Conservation (phyloP, 2,113 vertebrate genomes). For the Tricholaema leucomelas region DNA sequence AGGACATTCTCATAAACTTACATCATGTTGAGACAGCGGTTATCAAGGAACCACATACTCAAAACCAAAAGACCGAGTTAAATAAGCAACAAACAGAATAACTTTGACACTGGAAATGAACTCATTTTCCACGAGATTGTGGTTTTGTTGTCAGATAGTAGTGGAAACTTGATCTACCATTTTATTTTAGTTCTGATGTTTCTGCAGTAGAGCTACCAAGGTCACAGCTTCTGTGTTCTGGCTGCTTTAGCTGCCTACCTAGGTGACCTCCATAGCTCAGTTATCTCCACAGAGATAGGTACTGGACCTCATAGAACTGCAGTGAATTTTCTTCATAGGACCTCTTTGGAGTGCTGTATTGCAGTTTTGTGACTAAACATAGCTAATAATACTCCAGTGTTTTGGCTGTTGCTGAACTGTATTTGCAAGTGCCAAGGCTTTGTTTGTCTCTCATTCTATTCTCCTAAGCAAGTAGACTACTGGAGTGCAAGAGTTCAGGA, state of each 20-base stretch:
- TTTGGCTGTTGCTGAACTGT: background rate
- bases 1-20: background rate
- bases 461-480: background rate
- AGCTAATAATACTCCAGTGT: background rate
- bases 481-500: background rate
- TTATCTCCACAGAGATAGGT: rapidly evolving
- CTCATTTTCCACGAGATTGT: background rate
- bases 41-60: background rate
- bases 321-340: background rate
- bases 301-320: background rate
- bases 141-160: background rate
- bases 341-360: background rate
- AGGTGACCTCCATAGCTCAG: background rate
- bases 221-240: background rate
- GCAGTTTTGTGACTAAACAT: background rate
- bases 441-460: background rate
- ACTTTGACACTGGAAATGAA: background rate
- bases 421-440: background rate
- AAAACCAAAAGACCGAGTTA: background rate
- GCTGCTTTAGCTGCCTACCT: background rate
- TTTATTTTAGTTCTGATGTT: background rate
- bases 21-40: background rate
- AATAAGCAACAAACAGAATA: background rate
- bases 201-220: background rate
- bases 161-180: background rate